phyloP scores from a whole-genome alignment of 2,888 invertebrate species.

The Physocephala rufipes region DNA sequence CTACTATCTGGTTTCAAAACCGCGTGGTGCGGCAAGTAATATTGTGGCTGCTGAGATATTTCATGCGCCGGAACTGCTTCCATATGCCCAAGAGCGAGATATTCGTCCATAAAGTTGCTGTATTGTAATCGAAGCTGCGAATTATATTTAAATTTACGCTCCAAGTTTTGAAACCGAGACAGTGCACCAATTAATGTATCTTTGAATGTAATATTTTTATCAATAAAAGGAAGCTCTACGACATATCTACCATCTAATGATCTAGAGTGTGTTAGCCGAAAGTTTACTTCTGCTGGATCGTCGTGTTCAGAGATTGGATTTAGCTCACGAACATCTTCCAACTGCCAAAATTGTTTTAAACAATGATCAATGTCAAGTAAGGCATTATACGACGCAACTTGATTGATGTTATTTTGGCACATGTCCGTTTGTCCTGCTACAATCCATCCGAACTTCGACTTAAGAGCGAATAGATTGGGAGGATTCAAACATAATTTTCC shows the following conservation, averaged over 20 bases:
- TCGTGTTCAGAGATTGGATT: constrained; percentile 17
- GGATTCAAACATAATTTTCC: background rate
- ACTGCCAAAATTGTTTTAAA: constrained; percentile 13
- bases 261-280: constrained; percentile 27
- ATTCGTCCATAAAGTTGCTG: constrained; percentile 35
- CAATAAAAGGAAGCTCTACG: constrained; percentile 35
- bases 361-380: constrained; percentile 2
- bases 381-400: background rate
- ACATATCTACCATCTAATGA: constrained; percentile 37
- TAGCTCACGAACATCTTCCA: background rate
- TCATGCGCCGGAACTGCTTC: constrained; percentile 16
- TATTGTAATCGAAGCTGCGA: constrained; percentile 21
- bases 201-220: constrained; percentile 25
- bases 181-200: constrained; percentile 32
- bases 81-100: constrained; percentile 39
- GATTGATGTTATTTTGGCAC: too few species aligned
- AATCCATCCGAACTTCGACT: constrained; percentile 19
- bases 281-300: constrained; percentile 35
- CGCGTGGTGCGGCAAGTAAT: constrained; percentile 42
- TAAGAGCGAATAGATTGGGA: background rate
- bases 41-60: constrained; percentile 14
- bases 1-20: constrained; percentile 40
- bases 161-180: constrained; percentile 31
- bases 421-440: constrained; percentile 1
- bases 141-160: constrained; percentile 32